Percentiles rank a stretch among this genome's conserved stretches.
Conservation (phyloP, 1,140 invertebrate genomes). For the Drosophila sechellia region DNA sequence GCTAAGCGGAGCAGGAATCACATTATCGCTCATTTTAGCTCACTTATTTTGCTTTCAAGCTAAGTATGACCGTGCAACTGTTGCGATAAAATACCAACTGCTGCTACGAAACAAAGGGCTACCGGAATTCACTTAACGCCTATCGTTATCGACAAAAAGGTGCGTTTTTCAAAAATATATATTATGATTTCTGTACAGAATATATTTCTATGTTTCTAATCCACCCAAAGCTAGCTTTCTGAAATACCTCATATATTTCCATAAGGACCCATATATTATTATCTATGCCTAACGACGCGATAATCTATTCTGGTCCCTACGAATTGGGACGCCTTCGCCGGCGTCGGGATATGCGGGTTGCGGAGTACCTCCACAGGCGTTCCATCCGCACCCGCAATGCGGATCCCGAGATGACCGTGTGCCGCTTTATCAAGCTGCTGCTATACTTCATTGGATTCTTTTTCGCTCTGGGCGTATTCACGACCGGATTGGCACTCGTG, state of each 20-base stretch:
- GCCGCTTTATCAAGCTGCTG: constrained; percentile 12
- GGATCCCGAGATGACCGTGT: constrained; percentile 10
- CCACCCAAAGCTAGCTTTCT: background rate
- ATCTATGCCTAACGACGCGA: constrained; percentile 20
- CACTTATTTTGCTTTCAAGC: constrained; percentile 7
- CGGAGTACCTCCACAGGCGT: constrained; percentile 1
- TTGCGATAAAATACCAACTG: background rate
- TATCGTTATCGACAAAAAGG: background rate
- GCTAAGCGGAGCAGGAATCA: constrained; percentile 39
- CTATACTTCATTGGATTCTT: constrained; percentile 21
- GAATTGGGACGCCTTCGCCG: constrained; percentile 19
- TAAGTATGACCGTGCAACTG: background rate
- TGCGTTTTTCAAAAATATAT: background rate
- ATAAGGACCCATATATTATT: too few relatives aligned
- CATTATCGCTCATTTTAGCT: constrained; percentile 36
- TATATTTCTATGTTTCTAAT: background rate
- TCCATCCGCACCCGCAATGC: background rate
- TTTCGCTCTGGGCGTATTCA: background rate
- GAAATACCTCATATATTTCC: background rate
- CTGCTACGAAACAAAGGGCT: background rate
- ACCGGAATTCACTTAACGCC: background rate
- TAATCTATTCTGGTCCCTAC: constrained; percentile 14
- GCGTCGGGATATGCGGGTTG: constrained; percentile 12
- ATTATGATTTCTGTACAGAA: background rate
- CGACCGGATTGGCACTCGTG: background rate